A percentile compares a stretch with the other conserved stretches of the same genome.
Conservation (phyloP, 2,113 vertebrate genomes). For the Lepus timidus region DNA sequence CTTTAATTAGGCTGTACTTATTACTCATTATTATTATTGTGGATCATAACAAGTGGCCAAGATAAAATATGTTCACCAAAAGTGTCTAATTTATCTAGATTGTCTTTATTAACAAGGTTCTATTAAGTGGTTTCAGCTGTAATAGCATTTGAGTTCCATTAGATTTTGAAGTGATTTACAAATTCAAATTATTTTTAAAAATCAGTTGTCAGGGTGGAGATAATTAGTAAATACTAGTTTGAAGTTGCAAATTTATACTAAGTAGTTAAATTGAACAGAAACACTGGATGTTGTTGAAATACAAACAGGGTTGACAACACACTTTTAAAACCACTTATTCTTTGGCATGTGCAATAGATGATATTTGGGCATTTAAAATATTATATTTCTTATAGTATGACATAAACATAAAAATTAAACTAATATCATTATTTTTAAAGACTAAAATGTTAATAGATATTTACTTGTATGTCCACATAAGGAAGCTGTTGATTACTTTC, state of each 20-base stretch:
- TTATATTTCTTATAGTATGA: neutral
- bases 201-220: slow-evolving; percentile 40
- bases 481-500: slow-evolving; percentile 25
- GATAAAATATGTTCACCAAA: slow-evolving; percentile 77
- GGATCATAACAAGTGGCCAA: slow-evolving; percentile 78
- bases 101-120: slow-evolving; percentile 74
- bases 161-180: slow-evolving; percentile 80
- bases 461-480: neutral
- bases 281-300: slow-evolving; percentile 67
- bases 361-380: slow-evolving; percentile 37
- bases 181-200: slow-evolving; percentile 83
- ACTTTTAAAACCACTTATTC: slow-evolving; percentile 59
- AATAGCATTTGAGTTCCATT: slow-evolving; percentile 77
- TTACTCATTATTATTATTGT: slow-evolving; percentile 71
- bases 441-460: neutral
- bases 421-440: slow-evolving; percentile 36
- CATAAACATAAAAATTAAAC: slow-evolving; percentile 13
- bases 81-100: slow-evolving; percentile 77
- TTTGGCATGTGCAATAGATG: slow-evolving; percentile 4
- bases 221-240: slow-evolving; percentile 81
- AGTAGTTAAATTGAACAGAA: slow-evolving; percentile 63
- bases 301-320: slow-evolving; percentile 52
- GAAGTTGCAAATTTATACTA: slow-evolving; percentile 68
- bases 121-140: slow-evolving; percentile 73
- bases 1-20: slow-evolving; percentile 45